Percentiles rank a stretch among this genome's conserved stretches.
phyloP scores from a whole-genome alignment of 2,888 invertebrate genomes.

The Anthophora plumipes region DNA sequence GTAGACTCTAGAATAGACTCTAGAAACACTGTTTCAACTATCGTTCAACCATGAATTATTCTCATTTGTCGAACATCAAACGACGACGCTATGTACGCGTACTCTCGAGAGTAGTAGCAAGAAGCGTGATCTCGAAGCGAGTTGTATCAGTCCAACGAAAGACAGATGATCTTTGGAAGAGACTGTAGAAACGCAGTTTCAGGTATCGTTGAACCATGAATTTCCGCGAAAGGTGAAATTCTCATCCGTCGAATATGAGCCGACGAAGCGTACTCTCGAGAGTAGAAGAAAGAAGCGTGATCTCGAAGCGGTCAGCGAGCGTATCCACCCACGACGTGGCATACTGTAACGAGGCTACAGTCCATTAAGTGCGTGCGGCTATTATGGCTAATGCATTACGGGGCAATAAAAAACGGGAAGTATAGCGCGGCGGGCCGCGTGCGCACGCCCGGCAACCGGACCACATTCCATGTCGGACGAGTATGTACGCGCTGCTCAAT shows the following conservation, averaged over 20 bases:
- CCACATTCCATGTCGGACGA: constrained; percentile 83
- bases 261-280: too few relatives aligned
- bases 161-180: too few relatives aligned
- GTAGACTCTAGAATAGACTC: too few relatives aligned
- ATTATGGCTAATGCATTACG: constrained; percentile 82
- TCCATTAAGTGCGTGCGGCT: constrained; percentile 81
- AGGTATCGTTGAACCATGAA: background rate
- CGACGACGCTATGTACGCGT: too few relatives aligned
- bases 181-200: background rate
- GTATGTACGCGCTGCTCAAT: constrained; percentile 77
- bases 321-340: constrained; percentile 81
- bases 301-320: constrained; percentile 56
- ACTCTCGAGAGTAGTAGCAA: too few relatives aligned
- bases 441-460: constrained; percentile 74
- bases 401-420: constrained; percentile 77
- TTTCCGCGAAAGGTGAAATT: constrained; percentile 35
- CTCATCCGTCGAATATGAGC: too few relatives aligned
- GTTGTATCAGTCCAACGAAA: background rate
- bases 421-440: constrained; percentile 69
- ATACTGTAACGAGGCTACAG: constrained; percentile 80
- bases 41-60: too few relatives aligned
- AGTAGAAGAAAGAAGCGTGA: constrained; percentile 18
- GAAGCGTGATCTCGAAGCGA: too few relatives aligned
- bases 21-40: too few relatives aligned
- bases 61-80: too few relatives aligned